These are phyloP conservation scores for Brachionus koreanus DNA, from an alignment of 1,140 invertebrate genomes.

Conservation along the genomic window DNA sequence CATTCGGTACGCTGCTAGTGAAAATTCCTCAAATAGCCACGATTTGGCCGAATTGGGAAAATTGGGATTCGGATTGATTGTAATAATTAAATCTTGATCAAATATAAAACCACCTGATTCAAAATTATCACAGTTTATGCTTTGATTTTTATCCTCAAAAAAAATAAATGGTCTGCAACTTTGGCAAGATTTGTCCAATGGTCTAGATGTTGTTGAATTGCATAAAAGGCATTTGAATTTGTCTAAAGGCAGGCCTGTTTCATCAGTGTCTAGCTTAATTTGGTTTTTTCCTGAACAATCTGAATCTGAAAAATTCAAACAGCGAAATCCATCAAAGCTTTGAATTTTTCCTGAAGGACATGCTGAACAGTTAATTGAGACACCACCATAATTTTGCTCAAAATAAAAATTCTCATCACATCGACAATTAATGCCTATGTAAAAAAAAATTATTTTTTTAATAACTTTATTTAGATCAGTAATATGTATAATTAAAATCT, in stretches of 20 bases:
- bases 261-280: neutral
- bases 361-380: neutral
- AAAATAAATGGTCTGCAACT: conserved; percentile 31
- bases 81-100: neutral
- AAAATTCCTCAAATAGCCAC: conserved; percentile 20
- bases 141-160: neutral
- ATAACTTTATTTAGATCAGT: no score
- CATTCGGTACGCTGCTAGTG: neutral
- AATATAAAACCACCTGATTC: conserved; percentile 12
- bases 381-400: neutral
- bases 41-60: neutral
- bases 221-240: neutral
- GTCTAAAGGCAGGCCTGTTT: neutral
- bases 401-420: conserved; percentile 33
- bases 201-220: neutral
- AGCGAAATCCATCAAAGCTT: conserved; percentile 15
- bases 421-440: conserved; percentile 10
- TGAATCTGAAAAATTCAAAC: neutral
- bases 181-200: neutral
- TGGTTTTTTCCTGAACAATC: neutral
- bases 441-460: no score
- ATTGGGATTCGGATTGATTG: neutral
- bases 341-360: neutral
- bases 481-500: no score
- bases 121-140: neutral